Evolutionary conservation across 1,140 invertebrate genomes (phyloP).

Genomic region (Diorhabda sublineata): DNA sequence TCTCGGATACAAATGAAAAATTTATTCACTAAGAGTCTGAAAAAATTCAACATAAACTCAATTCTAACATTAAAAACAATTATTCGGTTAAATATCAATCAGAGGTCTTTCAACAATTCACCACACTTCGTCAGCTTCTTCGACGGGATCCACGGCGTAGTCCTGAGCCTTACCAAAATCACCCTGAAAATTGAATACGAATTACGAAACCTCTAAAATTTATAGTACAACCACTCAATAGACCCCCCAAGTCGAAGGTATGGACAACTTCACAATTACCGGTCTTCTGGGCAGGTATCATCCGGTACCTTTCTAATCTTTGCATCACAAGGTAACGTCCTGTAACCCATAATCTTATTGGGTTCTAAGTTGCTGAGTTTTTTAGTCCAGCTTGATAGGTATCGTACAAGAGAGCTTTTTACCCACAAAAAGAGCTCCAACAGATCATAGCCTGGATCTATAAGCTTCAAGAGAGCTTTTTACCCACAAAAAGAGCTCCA

Average conservation of each 20-base stretch:
- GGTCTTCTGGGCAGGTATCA: not conserved
- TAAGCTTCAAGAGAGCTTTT: too few relatives aligned
- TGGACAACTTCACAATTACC: not conserved
- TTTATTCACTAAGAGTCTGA: too few relatives aligned
- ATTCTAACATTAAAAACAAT: too few relatives aligned
- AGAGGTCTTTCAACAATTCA: constrained; percentile 17
- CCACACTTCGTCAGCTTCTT: constrained; percentile 39
- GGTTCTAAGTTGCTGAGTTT: too few relatives aligned
- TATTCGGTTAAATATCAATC: too few relatives aligned
- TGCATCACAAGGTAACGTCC: not conserved
- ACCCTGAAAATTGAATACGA: constrained; percentile 28
- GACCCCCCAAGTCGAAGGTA: not conserved
- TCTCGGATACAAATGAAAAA: too few relatives aligned
- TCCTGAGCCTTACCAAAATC: constrained; percentile 35
- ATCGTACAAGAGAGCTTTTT: too few relatives aligned
- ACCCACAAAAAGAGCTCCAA: too few relatives aligned
- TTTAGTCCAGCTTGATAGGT: too few relatives aligned
- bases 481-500: too few relatives aligned
- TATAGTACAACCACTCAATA: not conserved
- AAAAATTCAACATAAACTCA: too few relatives aligned
- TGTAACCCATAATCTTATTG: not conserved
- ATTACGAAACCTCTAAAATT: constrained; percentile 7
- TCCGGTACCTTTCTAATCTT: not conserved
- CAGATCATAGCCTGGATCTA: too few relatives aligned
- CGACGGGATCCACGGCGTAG: constrained; percentile 22